These are phyloP conservation scores for Atlantisia rogersi DNA, from an alignment of 2,113 vertebrate species.

Conservation along the genomic window DNA sequence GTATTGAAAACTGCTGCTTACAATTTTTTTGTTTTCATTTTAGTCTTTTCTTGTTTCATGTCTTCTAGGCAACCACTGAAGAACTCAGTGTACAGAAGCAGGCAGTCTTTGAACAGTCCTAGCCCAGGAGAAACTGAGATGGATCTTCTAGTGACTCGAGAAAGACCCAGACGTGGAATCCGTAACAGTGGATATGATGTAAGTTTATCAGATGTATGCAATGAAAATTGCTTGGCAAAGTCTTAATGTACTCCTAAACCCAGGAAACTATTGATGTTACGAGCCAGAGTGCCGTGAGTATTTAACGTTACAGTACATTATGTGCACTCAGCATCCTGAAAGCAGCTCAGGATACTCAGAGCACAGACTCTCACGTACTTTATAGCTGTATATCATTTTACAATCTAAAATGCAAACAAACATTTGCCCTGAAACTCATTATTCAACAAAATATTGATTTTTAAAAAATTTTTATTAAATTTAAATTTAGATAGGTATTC, in stretches of 20 bases:
- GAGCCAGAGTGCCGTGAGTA: background rate
- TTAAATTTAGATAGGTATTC: background rate
- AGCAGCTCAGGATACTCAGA: background rate
- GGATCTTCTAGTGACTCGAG: conserved; percentile 96
- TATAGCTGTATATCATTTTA: background rate
- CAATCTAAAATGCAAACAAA: background rate
- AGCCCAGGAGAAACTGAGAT: conserved; percentile 97
- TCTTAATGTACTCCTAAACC: background rate
- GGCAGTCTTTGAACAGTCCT: conserved; percentile 96
- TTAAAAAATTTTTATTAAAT: background rate
- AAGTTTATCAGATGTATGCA: conserved; percentile 59
- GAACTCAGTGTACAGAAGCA: conserved; percentile 89
- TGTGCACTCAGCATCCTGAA: background rate
- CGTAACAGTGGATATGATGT: conserved; percentile 97
- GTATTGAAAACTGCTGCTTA: background rate
- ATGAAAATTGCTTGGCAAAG: background rate
- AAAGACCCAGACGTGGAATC: conserved; percentile 93
- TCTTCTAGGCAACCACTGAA: conserved; percentile 87
- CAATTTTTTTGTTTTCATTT: background rate
- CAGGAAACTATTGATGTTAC: background rate
- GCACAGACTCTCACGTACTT: background rate
- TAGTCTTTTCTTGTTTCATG: conserved; percentile 5
- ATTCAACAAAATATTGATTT: background rate
- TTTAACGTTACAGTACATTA: background rate
- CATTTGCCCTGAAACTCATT: background rate